phyloP scores from a whole-genome alignment of 2,888 invertebrate species.

The Lasioglossum calceatum region DNA sequence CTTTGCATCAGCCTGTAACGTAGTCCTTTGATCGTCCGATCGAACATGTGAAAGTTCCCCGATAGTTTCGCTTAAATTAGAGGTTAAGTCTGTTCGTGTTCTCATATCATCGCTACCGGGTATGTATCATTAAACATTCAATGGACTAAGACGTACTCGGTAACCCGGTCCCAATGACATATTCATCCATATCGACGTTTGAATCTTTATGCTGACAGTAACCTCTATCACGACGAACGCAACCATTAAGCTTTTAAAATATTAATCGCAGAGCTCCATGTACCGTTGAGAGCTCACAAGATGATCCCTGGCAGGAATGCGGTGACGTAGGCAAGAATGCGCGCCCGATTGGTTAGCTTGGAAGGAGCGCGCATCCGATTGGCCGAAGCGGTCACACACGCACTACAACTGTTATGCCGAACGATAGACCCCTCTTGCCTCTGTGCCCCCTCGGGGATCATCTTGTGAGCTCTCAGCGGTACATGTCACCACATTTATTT shows the following conservation, averaged over 20 bases:
- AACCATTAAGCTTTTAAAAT: not conserved
- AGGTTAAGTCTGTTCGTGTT: not conserved
- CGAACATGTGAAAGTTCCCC: not conserved
- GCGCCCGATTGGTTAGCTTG: too few relatives aligned
- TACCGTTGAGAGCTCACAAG: too few relatives aligned
- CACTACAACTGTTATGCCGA: too few relatives aligned
- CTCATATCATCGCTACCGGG: not conserved
- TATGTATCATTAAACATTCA: not conserved
- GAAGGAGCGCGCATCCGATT: too few relatives aligned
- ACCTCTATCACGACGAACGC: not conserved
- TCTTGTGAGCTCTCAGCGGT: too few relatives aligned
- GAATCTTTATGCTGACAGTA: conserved; percentile 11
- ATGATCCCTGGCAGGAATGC: too few relatives aligned
- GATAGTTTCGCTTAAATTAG: conserved; percentile 10
- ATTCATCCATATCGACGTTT: conserved; percentile 9
- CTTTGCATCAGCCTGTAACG: not conserved
- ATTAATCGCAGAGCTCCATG: not conserved
- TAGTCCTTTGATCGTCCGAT: not conserved
- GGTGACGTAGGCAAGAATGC: too few relatives aligned
- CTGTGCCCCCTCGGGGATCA: too few relatives aligned
- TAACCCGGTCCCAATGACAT: not conserved
- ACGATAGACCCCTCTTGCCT: too few relatives aligned
- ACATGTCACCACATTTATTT: not conserved
- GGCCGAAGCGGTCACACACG: too few relatives aligned
- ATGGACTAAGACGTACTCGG: not conserved